Percentiles rank a stretch among this genome's conserved stretches.
These are phyloP conservation scores for Mallotus villosus DNA, from an alignment of 2,797 vertebrate genomes.

Conservation along the genomic window DNA sequence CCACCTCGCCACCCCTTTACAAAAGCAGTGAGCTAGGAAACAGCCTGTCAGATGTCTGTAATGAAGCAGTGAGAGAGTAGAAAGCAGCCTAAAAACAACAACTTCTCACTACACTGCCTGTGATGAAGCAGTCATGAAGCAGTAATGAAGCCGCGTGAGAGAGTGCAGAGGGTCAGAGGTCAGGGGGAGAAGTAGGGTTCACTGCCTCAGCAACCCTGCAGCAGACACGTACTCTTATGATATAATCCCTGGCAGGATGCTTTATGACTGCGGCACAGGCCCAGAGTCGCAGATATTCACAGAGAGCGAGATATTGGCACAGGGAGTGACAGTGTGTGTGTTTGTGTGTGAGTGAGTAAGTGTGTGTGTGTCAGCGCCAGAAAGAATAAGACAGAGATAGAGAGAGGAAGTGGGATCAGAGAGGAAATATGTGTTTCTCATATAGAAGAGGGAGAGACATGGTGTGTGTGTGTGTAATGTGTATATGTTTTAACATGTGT, in stretches of 20 bases:
- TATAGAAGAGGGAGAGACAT: not conserved
- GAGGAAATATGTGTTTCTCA: too few relatives aligned
- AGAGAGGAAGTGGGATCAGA: not conserved
- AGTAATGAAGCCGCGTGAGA: too few relatives aligned
- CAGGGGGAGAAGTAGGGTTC: too few relatives aligned
- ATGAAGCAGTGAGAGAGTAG: too few relatives aligned
- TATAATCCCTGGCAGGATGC: not conserved
- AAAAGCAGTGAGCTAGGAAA: too few relatives aligned
- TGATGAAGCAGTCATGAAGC: too few relatives aligned
- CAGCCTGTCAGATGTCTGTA: too few relatives aligned
- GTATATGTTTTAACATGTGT: not conserved
- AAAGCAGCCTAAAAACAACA: too few relatives aligned
- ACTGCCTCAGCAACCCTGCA: slow-evolving; percentile 12
- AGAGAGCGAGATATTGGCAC: not conserved
- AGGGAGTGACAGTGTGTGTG: not conserved
- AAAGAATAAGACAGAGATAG: not conserved
- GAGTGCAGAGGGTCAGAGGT: too few relatives aligned
- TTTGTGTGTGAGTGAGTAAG: not conserved
- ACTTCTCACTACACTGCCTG: too few relatives aligned
- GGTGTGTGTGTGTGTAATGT: not conserved
- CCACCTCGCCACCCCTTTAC: not conserved
- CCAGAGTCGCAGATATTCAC: not conserved
- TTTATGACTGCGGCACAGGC: not conserved
- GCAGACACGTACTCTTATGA: not conserved
- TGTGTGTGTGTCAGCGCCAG: not conserved